Evolutionary conservation across 2,888 invertebrate genomes (phyloP), one percentile per base, ranked within the genome.

Genomic region (Polydrusus cervinus): DNA sequence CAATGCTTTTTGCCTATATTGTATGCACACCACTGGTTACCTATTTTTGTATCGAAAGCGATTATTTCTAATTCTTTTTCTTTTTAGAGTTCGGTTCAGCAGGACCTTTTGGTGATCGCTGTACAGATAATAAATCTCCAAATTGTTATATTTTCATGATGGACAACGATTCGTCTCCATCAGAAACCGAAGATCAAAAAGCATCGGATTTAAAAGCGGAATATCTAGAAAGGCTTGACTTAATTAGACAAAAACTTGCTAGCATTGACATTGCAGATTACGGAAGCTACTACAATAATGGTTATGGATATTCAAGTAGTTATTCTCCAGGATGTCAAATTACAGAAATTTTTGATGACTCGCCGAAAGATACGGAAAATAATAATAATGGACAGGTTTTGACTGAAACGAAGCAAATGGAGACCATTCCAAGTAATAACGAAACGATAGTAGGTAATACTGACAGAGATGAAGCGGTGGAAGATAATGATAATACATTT

Each of bases 161-260:
- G 11, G 18, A 43, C 13, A 47, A 73, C 14, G 38, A 45, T n/a
- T 60, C 65, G 10, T 71, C 71, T 51, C 18, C 53, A 25, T 25
- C 25, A n/a, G 68, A 67, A 16, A 61, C 38, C 25, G 71, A 75
- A n/a, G 71, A 68, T 43, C 40, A 45, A 47, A 68, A 71, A 57
- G 20, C 13, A 5, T 7, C 14, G 25, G 68, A 67, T 11, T 40
- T 75, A 13, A 75, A 72, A 64, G 53, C 34, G 8, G 71, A 75
- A 68, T 75, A 75, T 57, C 16, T 75, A 6, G 61, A 68, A 40
- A 53, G 75, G 38, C 55, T 75, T 18, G 51, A 55, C n/a, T 30
- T 62, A 3, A 71, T 75, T 7, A 51, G 71, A n/a, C 62, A 75
- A 18, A 71, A 75, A 61, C 40, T 75, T 6, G 75, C 71, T 7